Base-by-base conservation (phyloP, 2,797 vertebrate genomes). In the Muraenolepis orangiensis region DNA sequence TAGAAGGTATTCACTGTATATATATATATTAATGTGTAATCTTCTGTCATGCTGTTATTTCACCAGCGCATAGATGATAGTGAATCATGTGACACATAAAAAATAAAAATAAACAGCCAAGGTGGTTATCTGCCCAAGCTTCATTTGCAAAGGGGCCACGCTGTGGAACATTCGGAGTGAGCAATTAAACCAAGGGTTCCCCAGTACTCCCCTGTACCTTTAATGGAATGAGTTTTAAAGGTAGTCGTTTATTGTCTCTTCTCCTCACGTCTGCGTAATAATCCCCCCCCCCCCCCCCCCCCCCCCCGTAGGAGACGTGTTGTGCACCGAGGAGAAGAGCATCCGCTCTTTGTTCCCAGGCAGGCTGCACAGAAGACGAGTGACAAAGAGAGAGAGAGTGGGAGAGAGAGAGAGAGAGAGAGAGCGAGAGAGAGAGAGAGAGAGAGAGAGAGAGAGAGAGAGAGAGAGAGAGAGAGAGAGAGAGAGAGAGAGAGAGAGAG, bases 361-460 rank as follows among this genome's bases (percentile, higher is more conserved):
- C 46, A 61, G n/a, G 51, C 51, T 23, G 51, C 51, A 16, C 12
- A 42, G 69, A 64, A 68, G 29, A n/a, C 11, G 31, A 38, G 46
- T 18, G 46, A 38, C 67, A 70, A 36, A 69, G 28, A 73, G 31
- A 7, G 72, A 73, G 51, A 34, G 38, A 66, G 20, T 12, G 30
- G 23, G 20, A n/a, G 16, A 30, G 71, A 20, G 71, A 31, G 18
- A 6, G 0, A 46, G 26, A 68, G 38, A n/a, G 28, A 23, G 32
- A 20, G 73, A 32, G 66, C 30, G 11, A 34, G 20, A n/a, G 38
- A 23, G 20, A 74, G 64, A 20, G 76, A 76, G 57, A 78, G 28
- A 71, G 30, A 1, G 20, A 69, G 68, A 30, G 18, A 13, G 72
- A 67, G 26, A 38, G n/a, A 57, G 13, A 7, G 74, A 42, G n/a